phyloP scores from a whole-genome alignment of 2,113 vertebrate species.

The Cynoglossus semilaevis region DNA sequence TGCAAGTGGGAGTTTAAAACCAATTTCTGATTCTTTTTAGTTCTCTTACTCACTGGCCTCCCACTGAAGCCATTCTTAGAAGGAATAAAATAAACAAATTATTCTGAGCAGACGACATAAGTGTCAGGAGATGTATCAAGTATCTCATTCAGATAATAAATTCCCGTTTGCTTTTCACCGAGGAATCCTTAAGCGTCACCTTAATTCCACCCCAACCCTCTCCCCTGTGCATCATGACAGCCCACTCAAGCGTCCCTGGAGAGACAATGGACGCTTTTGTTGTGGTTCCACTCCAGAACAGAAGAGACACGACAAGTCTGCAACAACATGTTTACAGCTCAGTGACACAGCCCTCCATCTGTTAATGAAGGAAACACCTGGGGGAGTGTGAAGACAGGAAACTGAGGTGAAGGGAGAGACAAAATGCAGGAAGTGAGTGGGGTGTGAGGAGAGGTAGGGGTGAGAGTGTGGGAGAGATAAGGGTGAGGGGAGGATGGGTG shows the following conservation, averaged over 20 bases:
- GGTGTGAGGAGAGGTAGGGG: constrained; percentile 26
- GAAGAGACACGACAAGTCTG: constrained; percentile 4
- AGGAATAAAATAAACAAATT: neutral
- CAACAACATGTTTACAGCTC: constrained; percentile 37
- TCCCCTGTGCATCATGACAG: constrained; percentile 11
- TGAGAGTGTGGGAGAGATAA: constrained; percentile 19
- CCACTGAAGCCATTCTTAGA: neutral
- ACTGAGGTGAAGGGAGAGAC: constrained; percentile 18
- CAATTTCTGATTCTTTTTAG: neutral
- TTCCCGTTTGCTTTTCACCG: constrained; percentile 1
- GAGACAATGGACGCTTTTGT: constrained; percentile 39
- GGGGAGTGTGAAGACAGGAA: constrained; percentile 26
- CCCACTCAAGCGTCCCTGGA: constrained; percentile 27
- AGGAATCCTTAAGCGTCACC: constrained; percentile 14
- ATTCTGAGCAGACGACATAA: neutral
- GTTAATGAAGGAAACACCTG: constrained; percentile 33
- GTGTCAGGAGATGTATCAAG: neutral
- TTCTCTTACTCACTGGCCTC: neutral
- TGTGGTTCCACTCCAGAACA: neutral
- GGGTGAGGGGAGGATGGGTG: constrained; percentile 32
- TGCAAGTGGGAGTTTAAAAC: neutral
- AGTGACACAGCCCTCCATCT: constrained; percentile 14
- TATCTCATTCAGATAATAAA: constrained; percentile 3
- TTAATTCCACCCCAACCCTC: constrained; percentile 2
- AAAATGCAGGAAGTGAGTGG: constrained; percentile 34